These are phyloP conservation scores for Corythucha ciliata DNA, from an alignment of 2,888 invertebrate genomes.

Conservation along the genomic window DNA sequence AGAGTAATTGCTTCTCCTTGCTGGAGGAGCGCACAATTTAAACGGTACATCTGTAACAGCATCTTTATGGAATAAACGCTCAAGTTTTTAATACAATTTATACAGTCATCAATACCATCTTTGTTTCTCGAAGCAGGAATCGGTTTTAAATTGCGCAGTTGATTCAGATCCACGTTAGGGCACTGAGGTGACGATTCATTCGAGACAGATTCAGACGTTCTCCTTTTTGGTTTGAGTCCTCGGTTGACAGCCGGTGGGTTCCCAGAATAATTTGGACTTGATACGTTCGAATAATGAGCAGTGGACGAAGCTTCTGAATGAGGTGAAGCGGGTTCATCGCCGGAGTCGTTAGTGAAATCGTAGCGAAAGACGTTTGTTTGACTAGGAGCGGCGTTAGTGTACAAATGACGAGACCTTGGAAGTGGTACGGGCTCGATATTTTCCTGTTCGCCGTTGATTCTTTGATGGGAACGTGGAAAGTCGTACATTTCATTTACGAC, in stretches of 20 bases:
- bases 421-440: slow-evolving; percentile 40
- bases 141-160: slow-evolving; percentile 41
- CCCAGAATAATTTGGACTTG: slow-evolving; percentile 45
- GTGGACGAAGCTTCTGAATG: slow-evolving; percentile 45
- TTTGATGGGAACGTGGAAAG: slow-evolving; percentile 59
- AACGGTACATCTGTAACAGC: slow-evolving; percentile 24
- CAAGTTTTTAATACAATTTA: not conserved
- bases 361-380: slow-evolving; percentile 48
- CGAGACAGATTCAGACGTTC: slow-evolving; percentile 45
- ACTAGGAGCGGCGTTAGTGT: slow-evolving; percentile 52
- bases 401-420: slow-evolving; percentile 45
- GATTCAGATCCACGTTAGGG: slow-evolving; percentile 39
- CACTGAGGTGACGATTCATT: slow-evolving; percentile 44
- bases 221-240: slow-evolving; percentile 63
- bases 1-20: too few species aligned
- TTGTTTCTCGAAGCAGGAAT: slow-evolving; percentile 28
- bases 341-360: slow-evolving; percentile 44
- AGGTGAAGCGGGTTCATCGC: slow-evolving; percentile 44
- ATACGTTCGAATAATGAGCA: slow-evolving; percentile 50
- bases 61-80: too few species aligned
- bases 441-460: slow-evolving; percentile 41
- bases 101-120: slow-evolving; percentile 24
- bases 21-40: slow-evolving; percentile 31
- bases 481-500: slow-evolving; percentile 48
- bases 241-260: slow-evolving; percentile 69